Evolutionary conservation across 2,797 vertebrate genomes (phyloP).

Genomic region (Eleutherodactylus coqui): DNA sequence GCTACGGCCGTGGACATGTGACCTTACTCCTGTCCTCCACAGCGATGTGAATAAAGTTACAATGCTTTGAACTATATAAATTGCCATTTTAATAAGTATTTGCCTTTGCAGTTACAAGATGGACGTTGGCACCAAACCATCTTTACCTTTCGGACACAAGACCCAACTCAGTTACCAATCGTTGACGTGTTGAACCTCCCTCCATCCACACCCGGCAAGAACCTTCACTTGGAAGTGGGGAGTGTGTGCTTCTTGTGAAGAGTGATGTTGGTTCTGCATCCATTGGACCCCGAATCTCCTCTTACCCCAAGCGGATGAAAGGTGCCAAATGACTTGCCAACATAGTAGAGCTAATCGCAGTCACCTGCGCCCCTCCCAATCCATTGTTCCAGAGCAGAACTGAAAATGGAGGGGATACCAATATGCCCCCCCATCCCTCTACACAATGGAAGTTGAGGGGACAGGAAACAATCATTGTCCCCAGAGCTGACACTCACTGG

Average conservation of each 20-base stretch:
- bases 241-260: constrained; percentile 91
- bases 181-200: constrained; percentile 85
- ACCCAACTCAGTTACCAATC: constrained; percentile 90
- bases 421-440: background rate
- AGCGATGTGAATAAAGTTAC: too few relatives aligned
- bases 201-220: constrained; percentile 77
- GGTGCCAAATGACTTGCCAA: constrained; percentile 29
- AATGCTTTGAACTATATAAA: background rate
- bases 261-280: constrained; percentile 17
- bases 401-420: background rate
- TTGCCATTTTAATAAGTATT: background rate
- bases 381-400: constrained; percentile 27
- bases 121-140: constrained; percentile 90
- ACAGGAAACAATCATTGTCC: constrained; percentile 28
- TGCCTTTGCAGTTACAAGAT: constrained; percentile 83
- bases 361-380: constrained; percentile 12
- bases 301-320: constrained; percentile 26
- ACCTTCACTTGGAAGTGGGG: constrained; percentile 91
- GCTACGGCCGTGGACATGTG: too few relatives aligned
- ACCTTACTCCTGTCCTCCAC: too few relatives aligned
- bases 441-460: background rate
- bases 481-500: constrained; percentile 20
- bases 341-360: constrained; percentile 19
- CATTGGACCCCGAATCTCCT: constrained; percentile 17
- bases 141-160: constrained; percentile 90